Conservation (phyloP, 1,140 invertebrate genomes). For the Idris sp. region DNA sequence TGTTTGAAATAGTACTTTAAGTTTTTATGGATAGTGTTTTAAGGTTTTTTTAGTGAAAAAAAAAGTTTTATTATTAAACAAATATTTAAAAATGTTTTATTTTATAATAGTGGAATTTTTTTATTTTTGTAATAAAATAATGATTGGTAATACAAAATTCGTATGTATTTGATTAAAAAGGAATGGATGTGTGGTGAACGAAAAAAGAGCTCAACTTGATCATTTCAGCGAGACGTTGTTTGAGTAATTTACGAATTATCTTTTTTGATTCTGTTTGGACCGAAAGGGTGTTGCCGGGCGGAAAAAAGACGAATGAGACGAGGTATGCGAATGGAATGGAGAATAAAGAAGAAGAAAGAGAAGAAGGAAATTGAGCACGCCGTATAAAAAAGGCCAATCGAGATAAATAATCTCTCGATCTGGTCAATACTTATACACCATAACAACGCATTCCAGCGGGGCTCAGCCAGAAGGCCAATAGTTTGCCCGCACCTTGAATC, state of each 20-base stretch:
- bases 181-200: constrained; percentile 47
- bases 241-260: constrained; percentile 57
- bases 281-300: constrained; percentile 65
- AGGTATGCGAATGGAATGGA: constrained; percentile 26
- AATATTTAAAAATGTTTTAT: too few relatives aligned
- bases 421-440: constrained; percentile 63
- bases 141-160: too few relatives aligned
- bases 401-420: constrained; percentile 61
- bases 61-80: too few relatives aligned
- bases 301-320: constrained; percentile 48
- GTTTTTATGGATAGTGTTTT: too few relatives aligned
- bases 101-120: too few relatives aligned
- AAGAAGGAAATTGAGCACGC: constrained; percentile 53
- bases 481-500: constrained; percentile 55
- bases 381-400: constrained; percentile 52
- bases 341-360: constrained; percentile 43
- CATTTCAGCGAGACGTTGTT: constrained; percentile 56
- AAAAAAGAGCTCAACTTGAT: constrained; percentile 49
- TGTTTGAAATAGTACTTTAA: too few relatives aligned
- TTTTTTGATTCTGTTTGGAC: constrained; percentile 60
- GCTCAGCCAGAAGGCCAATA: constrained; percentile 40
- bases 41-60: too few relatives aligned
- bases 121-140: too few relatives aligned
- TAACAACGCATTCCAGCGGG: constrained; percentile 58
- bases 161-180: constrained; percentile 59